A percentile compares a stretch with the other conserved stretches of the same genome.
Evolutionary conservation across 2,113 vertebrate species (phyloP).

Genomic region (Hyperoodon ampullatus): DNA sequence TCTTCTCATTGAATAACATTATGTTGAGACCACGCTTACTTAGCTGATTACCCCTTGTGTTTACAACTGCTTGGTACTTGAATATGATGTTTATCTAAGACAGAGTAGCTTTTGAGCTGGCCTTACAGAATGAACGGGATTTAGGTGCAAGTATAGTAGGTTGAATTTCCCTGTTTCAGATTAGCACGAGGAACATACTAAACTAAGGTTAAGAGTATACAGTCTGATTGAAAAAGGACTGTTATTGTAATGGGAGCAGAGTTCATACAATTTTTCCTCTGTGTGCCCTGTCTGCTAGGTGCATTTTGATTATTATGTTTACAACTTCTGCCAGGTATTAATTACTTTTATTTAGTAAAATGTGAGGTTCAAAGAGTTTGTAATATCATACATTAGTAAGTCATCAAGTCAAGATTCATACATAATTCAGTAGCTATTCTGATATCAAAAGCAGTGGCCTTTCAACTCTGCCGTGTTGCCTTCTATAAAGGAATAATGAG

Average conservation of each 20-base stretch:
- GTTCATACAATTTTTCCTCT: not conserved
- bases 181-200: not conserved
- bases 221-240: not conserved
- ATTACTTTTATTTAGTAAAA: slow-evolving; percentile 4
- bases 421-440: not conserved
- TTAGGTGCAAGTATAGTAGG: not conserved
- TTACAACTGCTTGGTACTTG: not conserved
- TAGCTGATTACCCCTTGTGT: not conserved
- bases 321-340: not conserved
- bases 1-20: slow-evolving; percentile 16
- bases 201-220: not conserved
- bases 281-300: not conserved
- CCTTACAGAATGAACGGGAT: not conserved
- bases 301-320: not conserved
- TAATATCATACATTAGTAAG: not conserved
- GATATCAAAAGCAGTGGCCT: not conserved
- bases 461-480: not conserved
- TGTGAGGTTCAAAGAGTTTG: not conserved
- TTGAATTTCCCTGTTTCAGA: not conserved
- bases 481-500: not conserved
- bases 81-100: not conserved
- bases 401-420: not conserved
- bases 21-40: not conserved
- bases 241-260: not conserved
- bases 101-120: not conserved